Base-by-base conservation (phyloP, 2,797 vertebrate genomes). In the Microhierax caerulescens region DNA sequence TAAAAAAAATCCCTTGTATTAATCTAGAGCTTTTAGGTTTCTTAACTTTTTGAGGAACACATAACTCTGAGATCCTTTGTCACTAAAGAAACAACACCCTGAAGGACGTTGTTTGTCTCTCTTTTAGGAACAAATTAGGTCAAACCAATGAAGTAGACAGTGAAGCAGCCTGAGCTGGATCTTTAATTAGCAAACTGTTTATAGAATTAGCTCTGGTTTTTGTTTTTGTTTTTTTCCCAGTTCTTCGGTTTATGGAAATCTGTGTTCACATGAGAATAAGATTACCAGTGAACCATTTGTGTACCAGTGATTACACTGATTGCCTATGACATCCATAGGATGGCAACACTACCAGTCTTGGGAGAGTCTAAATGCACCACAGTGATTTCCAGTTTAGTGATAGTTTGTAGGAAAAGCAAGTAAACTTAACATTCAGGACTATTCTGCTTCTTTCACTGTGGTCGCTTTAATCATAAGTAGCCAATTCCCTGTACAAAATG, bases 141-240 rank as follows among this genome's bases (percentile, higher is more conserved):
- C 85, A 97, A 78, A 81, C 75, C 10, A 12, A 92, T 82, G 43
- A 25, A 92, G 81, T 8, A 88, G 92, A 64, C 61, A 86, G n/a
- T 28, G 68, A 93, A 90, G 87, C 45, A 69, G 65, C 65, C 45
- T 69, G 73, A 97, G 68, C 4, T 90, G 95, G 96, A 72, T 54
- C 90, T 94, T 84, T 96, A 97, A 96, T 96, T 95, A 94, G 86
- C 5, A 5, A 85, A 68, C 1, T 2, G 65, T 19, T 75, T 64
- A 78, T 4, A 63, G 48, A 96, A 94, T 94, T 85, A 96, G 92
- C 87, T 78, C 61, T 90, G 92, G 60, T 8, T 96, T 96, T 96
- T 96, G 86, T 95, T 92, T 70, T 73, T 56, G 12, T 24, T 48
- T 73, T 73, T 63, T 22, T 34, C 68, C 47, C 78, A 69, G 45